Conservation (phyloP, 2,888 invertebrate species). For the Drosophila hawaiiensis region DNA sequence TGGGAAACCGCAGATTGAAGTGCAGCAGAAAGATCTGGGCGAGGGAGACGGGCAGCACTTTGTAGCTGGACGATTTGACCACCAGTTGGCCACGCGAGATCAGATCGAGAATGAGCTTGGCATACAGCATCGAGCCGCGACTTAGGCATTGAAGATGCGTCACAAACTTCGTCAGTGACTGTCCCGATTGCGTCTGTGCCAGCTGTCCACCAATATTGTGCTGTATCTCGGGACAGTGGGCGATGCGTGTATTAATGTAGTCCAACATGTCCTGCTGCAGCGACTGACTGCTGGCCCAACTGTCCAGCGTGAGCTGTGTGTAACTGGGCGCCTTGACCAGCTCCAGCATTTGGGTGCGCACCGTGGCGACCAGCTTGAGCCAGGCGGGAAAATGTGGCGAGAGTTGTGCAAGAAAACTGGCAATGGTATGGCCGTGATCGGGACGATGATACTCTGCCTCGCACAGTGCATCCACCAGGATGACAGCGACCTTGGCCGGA, state of each 20-base stretch:
- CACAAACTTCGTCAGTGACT: slow-evolving; percentile 89
- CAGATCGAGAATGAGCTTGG: slow-evolving; percentile 95
- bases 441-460: slow-evolving; percentile 98
- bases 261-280: slow-evolving; percentile 94
- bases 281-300: slow-evolving; percentile 88
- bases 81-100: slow-evolving; percentile 96
- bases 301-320: slow-evolving; percentile 90
- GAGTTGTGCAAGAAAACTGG: slow-evolving; percentile 93
- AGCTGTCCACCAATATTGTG: slow-evolving; percentile 89
- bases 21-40: slow-evolving; percentile 96
- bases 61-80: slow-evolving; percentile 96
- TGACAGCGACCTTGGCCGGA: slow-evolving; percentile 90
- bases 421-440: slow-evolving; percentile 97
- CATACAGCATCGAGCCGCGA: slow-evolving; percentile 95
- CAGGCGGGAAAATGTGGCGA: slow-evolving; percentile 90
- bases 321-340: slow-evolving; percentile 94
- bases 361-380: slow-evolving; percentile 95
- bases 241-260: slow-evolving; percentile 93
- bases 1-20: slow-evolving; percentile 96
- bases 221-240: slow-evolving; percentile 92
- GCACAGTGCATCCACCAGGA: slow-evolving; percentile 96
- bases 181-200: slow-evolving; percentile 85
- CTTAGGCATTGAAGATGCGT: slow-evolving; percentile 93
- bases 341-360: slow-evolving; percentile 93
- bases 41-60: slow-evolving; percentile 94